Evolutionary conservation across 2,888 invertebrate species (phyloP).

Genomic region (Plagodis dolabraria): DNA sequence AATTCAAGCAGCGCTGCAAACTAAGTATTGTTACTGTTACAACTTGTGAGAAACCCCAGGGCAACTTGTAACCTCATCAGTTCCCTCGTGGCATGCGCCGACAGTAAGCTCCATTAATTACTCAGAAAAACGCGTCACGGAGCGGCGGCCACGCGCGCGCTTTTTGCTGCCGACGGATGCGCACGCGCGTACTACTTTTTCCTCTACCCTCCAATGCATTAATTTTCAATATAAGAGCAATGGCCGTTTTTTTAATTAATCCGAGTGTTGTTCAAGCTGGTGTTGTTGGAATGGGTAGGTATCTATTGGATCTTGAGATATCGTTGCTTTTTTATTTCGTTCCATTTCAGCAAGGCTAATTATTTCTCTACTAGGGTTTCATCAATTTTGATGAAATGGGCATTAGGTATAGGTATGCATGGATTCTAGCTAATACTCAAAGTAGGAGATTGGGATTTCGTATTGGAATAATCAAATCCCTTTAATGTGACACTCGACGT

Average conservation of each 20-base stretch:
- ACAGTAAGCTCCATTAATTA: conserved; percentile 56
- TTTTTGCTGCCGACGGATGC: conserved; percentile 64
- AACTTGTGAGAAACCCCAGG: no score
- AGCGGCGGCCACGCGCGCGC: conserved; percentile 49
- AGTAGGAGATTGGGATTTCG: no score
- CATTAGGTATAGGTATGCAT: no score
- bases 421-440: no score
- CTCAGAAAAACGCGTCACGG: conserved; percentile 68
- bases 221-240: conserved; percentile 67
- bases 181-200: conserved; percentile 58
- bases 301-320: not conserved
- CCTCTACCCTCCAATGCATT: conserved; percentile 50
- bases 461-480: no score
- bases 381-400: no score
- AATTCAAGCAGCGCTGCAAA: no score
- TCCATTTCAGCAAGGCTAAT: no score
- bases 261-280: conserved; percentile 26
- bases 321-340: not conserved
- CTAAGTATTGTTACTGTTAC: no score
- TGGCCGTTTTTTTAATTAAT: conserved; percentile 56
- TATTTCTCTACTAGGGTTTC: no score
- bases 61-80: conserved; percentile 7
- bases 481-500: no score
- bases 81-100: conserved; percentile 51
- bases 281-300: conserved; percentile 2